Conservation (phyloP, 30 jellyfish, hydroid and myxozoan species). For the Cassiopea xamachana region DNA sequence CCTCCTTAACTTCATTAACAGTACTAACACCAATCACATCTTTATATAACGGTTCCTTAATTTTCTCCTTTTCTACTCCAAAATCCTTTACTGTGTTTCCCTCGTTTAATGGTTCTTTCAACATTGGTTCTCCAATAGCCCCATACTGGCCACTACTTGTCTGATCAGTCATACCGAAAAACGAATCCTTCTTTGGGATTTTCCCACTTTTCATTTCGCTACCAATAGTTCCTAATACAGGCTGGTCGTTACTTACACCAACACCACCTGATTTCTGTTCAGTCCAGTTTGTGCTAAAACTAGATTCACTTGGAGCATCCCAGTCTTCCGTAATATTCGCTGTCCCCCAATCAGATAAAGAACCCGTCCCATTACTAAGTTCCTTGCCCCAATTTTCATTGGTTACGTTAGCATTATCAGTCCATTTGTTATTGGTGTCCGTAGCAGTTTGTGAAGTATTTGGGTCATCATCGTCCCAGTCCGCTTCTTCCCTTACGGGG, state of each 20-base stretch:
- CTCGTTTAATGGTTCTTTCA: conserved; percentile 1
- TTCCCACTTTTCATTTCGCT: conserved; percentile 68
- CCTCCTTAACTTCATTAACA: conserved; percentile 1
- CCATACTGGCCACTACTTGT: conserved; percentile 65
- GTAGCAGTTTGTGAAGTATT: conserved; percentile 7
- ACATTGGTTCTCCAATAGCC: conserved; percentile 68
- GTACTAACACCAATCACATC: conserved; percentile 32
- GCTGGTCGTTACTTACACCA: conserved; percentile 7
- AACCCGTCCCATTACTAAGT: conserved; percentile 51
- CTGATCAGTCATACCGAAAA: neutral
- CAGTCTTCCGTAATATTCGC: conserved; percentile 88
- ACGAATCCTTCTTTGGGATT: conserved; percentile 62
- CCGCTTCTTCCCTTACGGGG: conserved; percentile 26
- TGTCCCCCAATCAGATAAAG: conserved; percentile 87
- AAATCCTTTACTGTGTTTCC: neutral
- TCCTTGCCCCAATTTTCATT: conserved; percentile 79
- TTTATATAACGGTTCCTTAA: conserved; percentile 31
- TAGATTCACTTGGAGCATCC: conserved; percentile 80
- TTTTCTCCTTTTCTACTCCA: conserved; percentile 4
- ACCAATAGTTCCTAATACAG: conserved; percentile 61
- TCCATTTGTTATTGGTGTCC: conserved; percentile 37
- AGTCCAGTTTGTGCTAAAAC: conserved; percentile 42
- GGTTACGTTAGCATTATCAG: conserved; percentile 25
- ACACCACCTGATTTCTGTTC: conserved; percentile 35
- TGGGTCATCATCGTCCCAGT: conserved; percentile 46